These are phyloP conservation scores for Neria commutata DNA, from an alignment of 2,888 invertebrate genomes.

Conservation along the genomic window DNA sequence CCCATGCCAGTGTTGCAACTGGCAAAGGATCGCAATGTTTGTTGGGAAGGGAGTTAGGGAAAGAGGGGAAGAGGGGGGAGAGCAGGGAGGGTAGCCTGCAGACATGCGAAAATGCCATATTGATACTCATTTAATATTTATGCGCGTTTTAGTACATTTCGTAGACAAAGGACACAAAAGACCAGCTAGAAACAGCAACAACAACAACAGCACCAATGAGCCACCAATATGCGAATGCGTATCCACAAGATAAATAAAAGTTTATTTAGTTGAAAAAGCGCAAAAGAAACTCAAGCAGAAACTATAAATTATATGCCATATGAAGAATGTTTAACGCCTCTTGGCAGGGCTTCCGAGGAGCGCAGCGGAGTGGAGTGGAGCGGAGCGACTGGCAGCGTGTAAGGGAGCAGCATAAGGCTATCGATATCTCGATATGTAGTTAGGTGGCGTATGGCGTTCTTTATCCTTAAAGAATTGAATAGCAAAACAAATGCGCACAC, in stretches of 20 bases:
- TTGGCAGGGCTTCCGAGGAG: background rate
- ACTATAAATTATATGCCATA: conserved; percentile 37
- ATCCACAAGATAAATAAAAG: conserved; percentile 11
- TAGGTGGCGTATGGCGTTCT: background rate
- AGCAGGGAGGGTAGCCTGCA: conserved; percentile 15
- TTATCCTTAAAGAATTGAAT: too few relatives aligned
- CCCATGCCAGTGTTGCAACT: background rate
- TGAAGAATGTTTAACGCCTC: conserved; percentile 39
- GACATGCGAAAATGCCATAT: conserved; percentile 18
- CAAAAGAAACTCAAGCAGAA: background rate
- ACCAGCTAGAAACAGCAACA: background rate
- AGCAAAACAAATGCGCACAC: background rate
- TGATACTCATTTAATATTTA: conserved; percentile 41
- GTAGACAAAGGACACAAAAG: background rate
- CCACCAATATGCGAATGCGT: background rate
- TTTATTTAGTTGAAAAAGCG: conserved; percentile 12
- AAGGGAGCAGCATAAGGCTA: background rate
- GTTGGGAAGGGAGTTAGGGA: background rate
- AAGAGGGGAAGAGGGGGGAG: background rate
- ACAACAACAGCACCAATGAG: background rate
- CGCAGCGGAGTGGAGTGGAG: background rate
- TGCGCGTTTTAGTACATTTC: conserved; percentile 30
- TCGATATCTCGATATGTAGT: background rate
- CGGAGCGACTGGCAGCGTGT: background rate
- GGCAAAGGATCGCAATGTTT: too few relatives aligned